Evolutionary conservation across 2,888 invertebrate species (phyloP).

Genomic region (Campaea margaritaria): DNA sequence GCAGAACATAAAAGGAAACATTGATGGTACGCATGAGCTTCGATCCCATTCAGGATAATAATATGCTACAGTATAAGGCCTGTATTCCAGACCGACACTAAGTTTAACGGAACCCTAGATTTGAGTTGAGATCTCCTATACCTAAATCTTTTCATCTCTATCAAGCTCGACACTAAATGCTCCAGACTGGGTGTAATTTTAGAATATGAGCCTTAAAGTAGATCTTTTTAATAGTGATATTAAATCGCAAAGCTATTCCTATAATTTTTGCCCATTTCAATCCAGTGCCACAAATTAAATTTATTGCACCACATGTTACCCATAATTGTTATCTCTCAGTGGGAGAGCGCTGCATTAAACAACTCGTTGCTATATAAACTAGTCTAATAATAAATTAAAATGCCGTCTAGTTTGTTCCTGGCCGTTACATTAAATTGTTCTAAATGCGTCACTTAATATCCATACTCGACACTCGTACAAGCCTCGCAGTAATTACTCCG

Average conservation of each 20-base stretch:
- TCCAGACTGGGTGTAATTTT: background rate
- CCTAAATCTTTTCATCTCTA: too few relatives aligned
- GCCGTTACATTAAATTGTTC: slow-evolving; percentile 45
- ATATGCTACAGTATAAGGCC: too few relatives aligned
- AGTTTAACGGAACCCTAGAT: too few relatives aligned
- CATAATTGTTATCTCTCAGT: slow-evolving; percentile 60
- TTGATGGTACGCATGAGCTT: too few relatives aligned
- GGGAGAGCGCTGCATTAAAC: slow-evolving; percentile 67
- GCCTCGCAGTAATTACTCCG: slow-evolving; percentile 55
- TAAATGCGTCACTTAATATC: slow-evolving; percentile 62
- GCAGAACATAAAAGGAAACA: background rate
- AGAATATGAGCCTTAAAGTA: background rate
- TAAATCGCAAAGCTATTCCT: slow-evolving; percentile 5
- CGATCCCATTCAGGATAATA: too few relatives aligned
- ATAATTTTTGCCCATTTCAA: slow-evolving; percentile 16
- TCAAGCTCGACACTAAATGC: too few relatives aligned
- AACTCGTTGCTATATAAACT: slow-evolving; percentile 48
- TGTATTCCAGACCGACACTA: too few relatives aligned
- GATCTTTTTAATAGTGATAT: background rate
- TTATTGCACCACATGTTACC: slow-evolving; percentile 41
- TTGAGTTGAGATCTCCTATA: too few relatives aligned
- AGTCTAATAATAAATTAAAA: slow-evolving; percentile 45
- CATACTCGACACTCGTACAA: slow-evolving; percentile 54
- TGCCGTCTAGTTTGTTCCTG: slow-evolving; percentile 30
- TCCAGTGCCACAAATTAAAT: slow-evolving; percentile 25